Evolutionary conservation across 2,113 vertebrate genomes (phyloP), one percentile per base, ranked within the genome.

Genomic region (Euleptes europaea): DNA sequence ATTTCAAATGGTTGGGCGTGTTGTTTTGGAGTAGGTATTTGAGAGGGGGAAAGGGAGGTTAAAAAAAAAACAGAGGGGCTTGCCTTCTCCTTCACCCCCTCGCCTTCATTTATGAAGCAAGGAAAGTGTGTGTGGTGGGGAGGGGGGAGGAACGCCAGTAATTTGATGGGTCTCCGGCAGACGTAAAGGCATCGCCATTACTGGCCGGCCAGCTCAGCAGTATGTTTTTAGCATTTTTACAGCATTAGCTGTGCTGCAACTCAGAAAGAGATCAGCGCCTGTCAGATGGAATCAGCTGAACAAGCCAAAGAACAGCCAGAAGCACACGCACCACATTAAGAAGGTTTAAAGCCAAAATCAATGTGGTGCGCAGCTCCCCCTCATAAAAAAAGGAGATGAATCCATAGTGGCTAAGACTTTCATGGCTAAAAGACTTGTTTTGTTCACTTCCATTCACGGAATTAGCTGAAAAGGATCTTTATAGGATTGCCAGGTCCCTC

Each of bases 181-280:
- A 91, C 90, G 92, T 85, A 83, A 73, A 81, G 80, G 78, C 90
- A 91, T 92, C 82, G 73, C 44, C 88, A 35, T 91, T 92, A 85
- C 83, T 76, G 81, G 31, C 76, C 88, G 87, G 70, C 84, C 90
- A 69, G 84, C 91, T 95, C 91, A 95, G 93, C 92, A 91, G 89
- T 89, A 90, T 87, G 78, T 92, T 95, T 93, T 90, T 91, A 93
- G 93, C 79, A 90, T 94, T 94, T 94, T 93, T 90, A 93, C 84
- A 83, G 90, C 86, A 90, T 74, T 74, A 80, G 49, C 75, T 90
- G 81, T 85, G 76, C 79, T 90, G 84, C 77, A 92, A 85, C 40
- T 63, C n/a, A 73, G 31, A 81, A 23, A 91, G 78, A 91, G 70
- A 91, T 85, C 38, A 57, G 84, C 83, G 90, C 91, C 85, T 92